These are phyloP conservation scores for Scaptomyza tumidula DNA, from an alignment of 2,888 invertebrate genomes.

Conservation along the genomic window DNA sequence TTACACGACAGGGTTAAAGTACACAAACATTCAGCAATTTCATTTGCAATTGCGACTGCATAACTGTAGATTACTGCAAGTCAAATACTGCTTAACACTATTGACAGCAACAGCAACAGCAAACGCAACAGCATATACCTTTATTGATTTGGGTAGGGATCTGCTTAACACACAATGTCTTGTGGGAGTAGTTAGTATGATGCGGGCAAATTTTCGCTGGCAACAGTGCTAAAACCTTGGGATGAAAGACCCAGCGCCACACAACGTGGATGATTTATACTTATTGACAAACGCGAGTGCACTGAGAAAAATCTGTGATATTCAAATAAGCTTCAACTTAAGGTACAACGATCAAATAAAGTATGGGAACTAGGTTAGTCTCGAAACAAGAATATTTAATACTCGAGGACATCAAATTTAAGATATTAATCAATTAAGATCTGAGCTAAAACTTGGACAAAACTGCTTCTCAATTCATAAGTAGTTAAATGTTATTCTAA, in stretches of 20 bases:
- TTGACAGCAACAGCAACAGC: not conserved
- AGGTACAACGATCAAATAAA: too few relatives aligned
- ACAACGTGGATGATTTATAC: constrained; percentile 65
- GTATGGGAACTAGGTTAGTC: too few relatives aligned
- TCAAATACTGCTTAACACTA: constrained; percentile 5
- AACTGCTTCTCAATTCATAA: too few relatives aligned
- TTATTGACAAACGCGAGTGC: constrained; percentile 19
- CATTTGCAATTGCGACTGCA: constrained; percentile 16
- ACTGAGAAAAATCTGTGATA: constrained; percentile 27
- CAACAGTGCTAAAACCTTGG: constrained; percentile 46
- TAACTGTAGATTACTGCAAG: constrained; percentile 5
- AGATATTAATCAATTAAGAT: too few relatives aligned
- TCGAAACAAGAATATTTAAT: too few relatives aligned
- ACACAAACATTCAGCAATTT: constrained; percentile 26
- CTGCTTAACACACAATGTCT: not conserved
- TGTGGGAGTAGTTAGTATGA: constrained; percentile 6
- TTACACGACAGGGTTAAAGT: constrained; percentile 54
- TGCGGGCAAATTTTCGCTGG: constrained; percentile 23
- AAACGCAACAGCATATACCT: not conserved
- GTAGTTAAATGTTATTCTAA: too few relatives aligned
- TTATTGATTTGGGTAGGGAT: not conserved
- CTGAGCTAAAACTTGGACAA: too few relatives aligned
- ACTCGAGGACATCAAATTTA: too few relatives aligned
- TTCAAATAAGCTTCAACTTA: too few relatives aligned
- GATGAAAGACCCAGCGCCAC: constrained; percentile 15